Conservation (phyloP, 1,140 invertebrate genomes). For the Antheraea mylitta region DNA sequence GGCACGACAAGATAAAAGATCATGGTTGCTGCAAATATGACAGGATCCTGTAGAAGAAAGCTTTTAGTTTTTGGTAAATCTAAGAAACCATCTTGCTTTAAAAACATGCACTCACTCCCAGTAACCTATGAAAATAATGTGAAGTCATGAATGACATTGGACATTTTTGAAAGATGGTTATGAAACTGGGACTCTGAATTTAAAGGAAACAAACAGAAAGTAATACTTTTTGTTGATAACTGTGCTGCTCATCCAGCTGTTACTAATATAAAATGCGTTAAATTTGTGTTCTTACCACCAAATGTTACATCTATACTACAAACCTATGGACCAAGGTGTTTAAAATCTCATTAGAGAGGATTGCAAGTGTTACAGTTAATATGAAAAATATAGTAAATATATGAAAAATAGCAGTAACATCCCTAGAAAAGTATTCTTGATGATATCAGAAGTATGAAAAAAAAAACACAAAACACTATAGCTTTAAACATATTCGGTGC, state of each 20-base stretch:
- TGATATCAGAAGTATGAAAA: slow-evolving; percentile 28
- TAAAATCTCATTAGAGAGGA: slow-evolving; percentile 44
- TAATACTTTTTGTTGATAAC: slow-evolving; percentile 30
- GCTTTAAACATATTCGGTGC: no score
- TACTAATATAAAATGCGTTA: slow-evolving; percentile 28
- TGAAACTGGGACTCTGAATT: slow-evolving; percentile 31
- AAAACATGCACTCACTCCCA: slow-evolving; percentile 26
- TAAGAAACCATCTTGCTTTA: slow-evolving; percentile 32
- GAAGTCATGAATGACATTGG: slow-evolving; percentile 30
- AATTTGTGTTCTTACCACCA: slow-evolving; percentile 10
- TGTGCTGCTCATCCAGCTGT: slow-evolving; percentile 26
- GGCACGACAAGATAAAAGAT: slow-evolving; percentile 35
- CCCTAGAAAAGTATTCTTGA: no score
- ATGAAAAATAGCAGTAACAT: no score
- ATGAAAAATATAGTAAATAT: no score
- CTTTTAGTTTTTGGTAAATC: slow-evolving; percentile 40
- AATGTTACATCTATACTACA: slow-evolving; percentile 26
- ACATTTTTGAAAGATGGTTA: slow-evolving; percentile 33
- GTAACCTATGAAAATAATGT: slow-evolving; percentile 31
- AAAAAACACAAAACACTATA: slow-evolving; percentile 32
- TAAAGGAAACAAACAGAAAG: slow-evolving; percentile 22
- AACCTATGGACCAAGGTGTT: slow-evolving; percentile 10
- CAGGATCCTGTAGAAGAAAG: slow-evolving; percentile 25
- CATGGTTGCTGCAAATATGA: slow-evolving; percentile 61
- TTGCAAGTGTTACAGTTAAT: slow-evolving; percentile 36